Evolutionary conservation across 2,113 vertebrate species (phyloP).

Genomic region (Gambusia holbrooki): DNA sequence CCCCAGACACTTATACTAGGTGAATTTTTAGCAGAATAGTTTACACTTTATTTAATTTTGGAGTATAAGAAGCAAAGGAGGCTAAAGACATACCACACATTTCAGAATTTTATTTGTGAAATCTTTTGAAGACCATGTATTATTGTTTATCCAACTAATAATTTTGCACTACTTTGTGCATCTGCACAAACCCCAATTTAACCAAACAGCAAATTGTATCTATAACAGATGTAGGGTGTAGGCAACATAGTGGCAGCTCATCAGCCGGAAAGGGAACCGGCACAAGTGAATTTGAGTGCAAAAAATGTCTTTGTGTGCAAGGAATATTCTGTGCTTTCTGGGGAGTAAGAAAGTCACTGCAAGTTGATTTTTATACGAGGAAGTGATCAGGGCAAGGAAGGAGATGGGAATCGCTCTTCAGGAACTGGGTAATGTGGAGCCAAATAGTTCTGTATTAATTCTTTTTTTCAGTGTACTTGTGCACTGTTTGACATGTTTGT

Average conservation of each 20-base stretch:
- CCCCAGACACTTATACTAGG: too few species aligned
- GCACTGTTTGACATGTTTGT: slow-evolving; percentile 11
- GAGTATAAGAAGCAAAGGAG: too few species aligned
- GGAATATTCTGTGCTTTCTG: slow-evolving; percentile 48
- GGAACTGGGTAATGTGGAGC: slow-evolving; percentile 48
- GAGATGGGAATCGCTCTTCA: slow-evolving; percentile 51
- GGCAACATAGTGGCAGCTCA: slow-evolving; percentile 32
- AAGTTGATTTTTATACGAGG: slow-evolving; percentile 51
- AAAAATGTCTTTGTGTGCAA: slow-evolving; percentile 57
- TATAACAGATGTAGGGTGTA: slow-evolving; percentile 22
- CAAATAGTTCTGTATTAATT: neutral
- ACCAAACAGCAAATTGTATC: too few species aligned
- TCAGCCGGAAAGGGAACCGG: slow-evolving; percentile 30
- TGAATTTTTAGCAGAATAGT: too few species aligned
- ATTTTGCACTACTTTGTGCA: too few species aligned
- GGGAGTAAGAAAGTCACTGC: slow-evolving; percentile 44
- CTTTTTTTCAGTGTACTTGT: slow-evolving; percentile 7
- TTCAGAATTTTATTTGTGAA: too few species aligned
- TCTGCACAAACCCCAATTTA: too few species aligned
- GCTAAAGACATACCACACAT: too few species aligned
- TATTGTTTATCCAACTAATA: too few species aligned
- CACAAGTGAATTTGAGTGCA: slow-evolving; percentile 41
- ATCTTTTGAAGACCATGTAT: too few species aligned
- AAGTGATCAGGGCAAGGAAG: slow-evolving; percentile 64
- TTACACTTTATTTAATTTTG: too few species aligned